These are phyloP conservation scores for Python bivittatus DNA, from an alignment of 2,113 vertebrate species.

Conservation along the genomic window DNA sequence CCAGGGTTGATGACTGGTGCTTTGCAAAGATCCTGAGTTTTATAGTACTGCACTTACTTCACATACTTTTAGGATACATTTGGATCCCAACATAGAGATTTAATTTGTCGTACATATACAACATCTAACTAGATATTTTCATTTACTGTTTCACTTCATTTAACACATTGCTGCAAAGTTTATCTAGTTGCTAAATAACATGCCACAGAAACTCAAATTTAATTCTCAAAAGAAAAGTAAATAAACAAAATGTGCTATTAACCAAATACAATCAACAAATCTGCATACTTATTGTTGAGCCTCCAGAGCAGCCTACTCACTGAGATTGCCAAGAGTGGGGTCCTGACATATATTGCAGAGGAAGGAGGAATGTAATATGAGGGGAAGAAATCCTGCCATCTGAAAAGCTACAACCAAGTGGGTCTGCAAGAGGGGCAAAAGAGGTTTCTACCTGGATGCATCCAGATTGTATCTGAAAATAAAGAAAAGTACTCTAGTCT, in stretches of 20 bases:
- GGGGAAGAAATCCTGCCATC: no score
- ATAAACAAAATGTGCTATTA: not conserved
- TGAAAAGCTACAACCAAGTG: not conserved
- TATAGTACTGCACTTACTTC: conserved; percentile 13
- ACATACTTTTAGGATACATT: conserved; percentile 5
- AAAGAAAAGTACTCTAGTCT: not conserved
- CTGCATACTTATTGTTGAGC: not conserved
- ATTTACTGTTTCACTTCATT: not conserved
- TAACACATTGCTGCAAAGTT: not conserved
- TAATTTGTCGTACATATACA: not conserved
- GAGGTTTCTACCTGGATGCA: not conserved
- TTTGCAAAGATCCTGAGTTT: conserved; percentile 47
- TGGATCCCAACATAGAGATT: not conserved
- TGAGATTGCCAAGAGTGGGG: not conserved
- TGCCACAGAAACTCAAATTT: not conserved
- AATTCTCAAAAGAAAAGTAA: not conserved
- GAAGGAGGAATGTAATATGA: not conserved
- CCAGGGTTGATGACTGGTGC: conserved; percentile 43
- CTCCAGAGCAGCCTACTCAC: not conserved
- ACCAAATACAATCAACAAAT: not conserved
- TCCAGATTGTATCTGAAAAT: not conserved
- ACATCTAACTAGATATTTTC: not conserved
- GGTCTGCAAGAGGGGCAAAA: not conserved
- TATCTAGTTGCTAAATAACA: not conserved
- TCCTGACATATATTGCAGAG: not conserved